Conservation (phyloP, 2,113 vertebrate genomes). For the Calypte anna region DNA sequence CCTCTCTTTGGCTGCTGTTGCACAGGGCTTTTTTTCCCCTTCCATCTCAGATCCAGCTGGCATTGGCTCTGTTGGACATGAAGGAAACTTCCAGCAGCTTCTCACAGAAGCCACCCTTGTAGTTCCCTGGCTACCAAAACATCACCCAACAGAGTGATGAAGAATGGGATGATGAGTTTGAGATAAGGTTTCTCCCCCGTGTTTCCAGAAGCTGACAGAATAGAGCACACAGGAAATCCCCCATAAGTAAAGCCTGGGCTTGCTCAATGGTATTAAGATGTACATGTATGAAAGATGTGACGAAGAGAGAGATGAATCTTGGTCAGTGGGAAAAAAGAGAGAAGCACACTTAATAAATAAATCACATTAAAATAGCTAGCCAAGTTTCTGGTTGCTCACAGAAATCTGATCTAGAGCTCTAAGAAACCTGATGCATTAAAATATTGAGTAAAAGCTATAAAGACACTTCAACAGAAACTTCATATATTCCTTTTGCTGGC, state of each 20-base stretch:
- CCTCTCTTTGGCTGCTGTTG: too few species aligned
- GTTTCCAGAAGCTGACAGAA: not conserved
- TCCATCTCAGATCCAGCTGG: too few species aligned
- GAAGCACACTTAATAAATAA: not conserved
- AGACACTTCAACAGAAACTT: not conserved
- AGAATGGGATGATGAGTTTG: not conserved
- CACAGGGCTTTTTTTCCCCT: too few species aligned
- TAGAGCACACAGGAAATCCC: not conserved
- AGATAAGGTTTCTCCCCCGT: not conserved
- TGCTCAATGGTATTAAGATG: not conserved
- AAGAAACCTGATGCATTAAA: not conserved
- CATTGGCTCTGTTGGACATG: too few species aligned
- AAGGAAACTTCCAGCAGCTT: too few species aligned
- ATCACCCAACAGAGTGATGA: not conserved
- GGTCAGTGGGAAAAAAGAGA: not conserved
- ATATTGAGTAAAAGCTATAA: not conserved
- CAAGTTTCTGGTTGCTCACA: not conserved
- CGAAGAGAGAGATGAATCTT: not conserved
- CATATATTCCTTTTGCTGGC: not conserved
- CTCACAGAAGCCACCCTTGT: too few species aligned
- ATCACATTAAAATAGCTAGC: not conserved
- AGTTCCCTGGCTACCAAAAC: too few species aligned
- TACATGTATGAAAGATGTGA: not conserved
- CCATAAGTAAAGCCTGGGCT: not conserved
- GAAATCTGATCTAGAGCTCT: not conserved